phyloP scores from a whole-genome alignment of 2,113 vertebrate species.

The Herpailurus yagouaroundi region DNA sequence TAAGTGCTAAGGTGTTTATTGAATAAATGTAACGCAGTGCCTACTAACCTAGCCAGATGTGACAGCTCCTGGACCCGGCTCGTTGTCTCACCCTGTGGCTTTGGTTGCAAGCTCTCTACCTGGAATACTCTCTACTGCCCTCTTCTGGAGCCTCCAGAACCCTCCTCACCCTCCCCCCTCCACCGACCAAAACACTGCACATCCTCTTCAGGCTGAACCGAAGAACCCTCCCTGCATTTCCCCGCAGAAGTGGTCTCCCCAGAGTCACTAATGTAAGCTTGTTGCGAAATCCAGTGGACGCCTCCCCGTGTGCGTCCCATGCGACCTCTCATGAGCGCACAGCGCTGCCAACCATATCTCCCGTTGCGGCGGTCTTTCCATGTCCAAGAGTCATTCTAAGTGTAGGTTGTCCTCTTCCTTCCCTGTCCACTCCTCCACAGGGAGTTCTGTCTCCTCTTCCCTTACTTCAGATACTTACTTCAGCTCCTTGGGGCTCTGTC shows the following conservation, averaged over 20 bases:
- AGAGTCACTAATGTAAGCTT: not conserved
- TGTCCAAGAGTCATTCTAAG: not conserved
- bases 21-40: not conserved
- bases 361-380: too few relatives aligned
- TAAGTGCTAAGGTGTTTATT: not conserved
- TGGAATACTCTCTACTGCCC: not conserved
- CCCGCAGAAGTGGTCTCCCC: not conserved
- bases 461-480: fast-evolving
- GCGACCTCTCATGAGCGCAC: not conserved
- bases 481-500: not conserved
- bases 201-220: not conserved
- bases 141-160: constrained; percentile 10
- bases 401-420: not conserved
- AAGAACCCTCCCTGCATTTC: not conserved
- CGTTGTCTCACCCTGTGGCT: not conserved
- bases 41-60: not conserved
- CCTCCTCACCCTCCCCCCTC: not conserved
- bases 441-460: not conserved
- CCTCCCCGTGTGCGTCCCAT: not conserved
- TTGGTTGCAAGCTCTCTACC: fast-evolving
- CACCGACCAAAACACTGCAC: not conserved
- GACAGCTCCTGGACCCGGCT: not conserved
- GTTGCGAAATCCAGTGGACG: not conserved
- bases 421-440: not conserved
- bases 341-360: not conserved